Base-by-base conservation (phyloP, 2,888 invertebrate species). In the Mythimna albipuncta region DNA sequence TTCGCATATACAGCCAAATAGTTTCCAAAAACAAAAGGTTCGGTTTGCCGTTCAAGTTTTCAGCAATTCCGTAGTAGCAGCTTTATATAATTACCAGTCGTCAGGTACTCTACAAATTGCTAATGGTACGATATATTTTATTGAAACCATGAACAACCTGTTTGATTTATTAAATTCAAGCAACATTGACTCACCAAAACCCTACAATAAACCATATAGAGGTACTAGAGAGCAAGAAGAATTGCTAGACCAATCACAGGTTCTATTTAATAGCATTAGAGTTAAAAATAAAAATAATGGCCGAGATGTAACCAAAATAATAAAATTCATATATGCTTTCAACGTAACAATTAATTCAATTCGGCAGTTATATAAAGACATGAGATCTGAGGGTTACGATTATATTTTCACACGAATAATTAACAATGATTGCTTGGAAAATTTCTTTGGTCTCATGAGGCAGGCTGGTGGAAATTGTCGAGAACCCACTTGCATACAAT, bases 101-200 rank as follows among this genome's bases (percentile, higher is more conserved):
- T 65, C 64, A 5, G 69, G 57, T 54, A 13, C n/a, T 38, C 50
- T 69, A 19, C 21, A 54, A 38, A 3, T 44, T 35, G 50, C 58
- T 67, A 52, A 75, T 64, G 70, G 75, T 10, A 75, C 75, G 19
- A 67, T 70, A 52, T 16, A 70, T n/a, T 70, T 75, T 64, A 67
- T 35, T 35, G 32, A 35, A 35, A 70, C 50, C 21, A 70, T 75
- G 58, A 67, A 70, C 52, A 54, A 75, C 32, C 52, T 75, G 11
- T 70, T 75, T 63, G n/a, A 70, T 62, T 70, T 75, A 63, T 59
- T 75, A 13, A 75, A 75, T 59, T 70, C 75, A 50, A 70, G 69
- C 41, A 67, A 66, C n/a, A 44, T 70, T 35, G 32, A 2, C 32
- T 35, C 32, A 35, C 32, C 32, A 35, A 35, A 35, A 35, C 32